phyloP scores from a whole-genome alignment of 2,113 vertebrate species.

The Sceloporus tristichus region DNA sequence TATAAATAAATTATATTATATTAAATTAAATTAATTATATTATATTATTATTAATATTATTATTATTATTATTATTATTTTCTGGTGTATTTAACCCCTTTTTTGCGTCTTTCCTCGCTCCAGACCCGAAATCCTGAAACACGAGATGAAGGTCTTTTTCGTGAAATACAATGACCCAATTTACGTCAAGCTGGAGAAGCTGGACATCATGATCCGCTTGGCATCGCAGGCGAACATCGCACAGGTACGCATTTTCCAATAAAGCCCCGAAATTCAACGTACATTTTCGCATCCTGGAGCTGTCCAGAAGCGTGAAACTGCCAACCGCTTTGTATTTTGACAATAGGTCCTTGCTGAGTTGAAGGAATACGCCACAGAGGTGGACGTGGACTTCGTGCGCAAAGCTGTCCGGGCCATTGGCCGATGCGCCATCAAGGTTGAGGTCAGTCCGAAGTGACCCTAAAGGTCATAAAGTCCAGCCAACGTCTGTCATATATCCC shows the following conservation, averaged over 20 bases:
- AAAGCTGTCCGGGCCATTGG: conserved; percentile 97
- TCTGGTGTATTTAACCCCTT: too few species aligned
- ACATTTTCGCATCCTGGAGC: not conserved
- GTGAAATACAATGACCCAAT: conserved; percentile 99
- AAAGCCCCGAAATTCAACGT: too few species aligned
- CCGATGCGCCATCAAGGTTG: conserved; percentile 98
- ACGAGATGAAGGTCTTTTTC: conserved; percentile 99
- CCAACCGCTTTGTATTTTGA: too few species aligned
- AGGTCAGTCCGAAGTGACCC: conserved; percentile 82
- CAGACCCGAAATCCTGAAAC: conserved; percentile 97
- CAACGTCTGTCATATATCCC: not conserved
- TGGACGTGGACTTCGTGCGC: conserved; percentile 97
- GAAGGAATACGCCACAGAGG: conserved; percentile 97
- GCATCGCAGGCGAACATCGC: conserved; percentile 98
- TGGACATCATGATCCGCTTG: conserved; percentile 99
- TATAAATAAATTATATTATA: too few species aligned
- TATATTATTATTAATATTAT: too few species aligned
- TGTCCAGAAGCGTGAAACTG: accelerated
- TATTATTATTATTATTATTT: too few species aligned
- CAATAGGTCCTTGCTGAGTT: conserved; percentile 94
- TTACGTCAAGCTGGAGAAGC: conserved; percentile 97
- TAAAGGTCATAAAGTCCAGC: too few species aligned
- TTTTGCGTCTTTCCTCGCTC: not conserved
- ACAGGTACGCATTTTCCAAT: conserved; percentile 81
- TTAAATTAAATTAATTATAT: too few species aligned